Evolutionary conservation across 92 coral and sea anemone genomes (phyloP), one percentile per base, ranked within the genome.

Genomic region (Porites rus): DNA sequence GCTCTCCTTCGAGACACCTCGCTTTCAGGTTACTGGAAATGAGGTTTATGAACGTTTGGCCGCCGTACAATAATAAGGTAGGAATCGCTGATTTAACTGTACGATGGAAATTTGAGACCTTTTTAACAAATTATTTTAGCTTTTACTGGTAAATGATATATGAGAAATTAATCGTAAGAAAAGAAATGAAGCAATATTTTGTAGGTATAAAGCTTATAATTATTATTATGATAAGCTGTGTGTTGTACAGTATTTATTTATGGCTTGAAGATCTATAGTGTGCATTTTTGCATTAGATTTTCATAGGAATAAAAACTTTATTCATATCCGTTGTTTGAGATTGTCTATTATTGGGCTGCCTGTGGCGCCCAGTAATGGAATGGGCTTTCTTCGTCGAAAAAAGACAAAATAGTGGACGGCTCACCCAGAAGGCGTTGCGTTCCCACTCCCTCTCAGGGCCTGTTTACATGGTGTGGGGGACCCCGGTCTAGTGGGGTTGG

Each of bases 161-260:
- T 22, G 16, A 8, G 61, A 56, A 56, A 56, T 56, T 11, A 10
- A 14, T 56, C 11, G 14, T 11, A 56, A 4, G 61, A 56, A 56
- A 56, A 12, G 51, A 67, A 8, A 67, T 67, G 16, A 67, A 25
- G 17, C 16, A 1, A 67, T 24, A 67, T 67, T 67, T 67, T 67
- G 17, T 67, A 38, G 74, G 10, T 6, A 43, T 10, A 70, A 31
- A 19, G 52, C 22, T 21, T 21, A 7, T 79, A 65, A 10, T 24
- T 14, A 10, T 9, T 78, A n/a, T 52, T 2, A 10, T 20, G 20
- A 56, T 56, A 20, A 79, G 51, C 25, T 51, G 85, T 69, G 68
- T 58, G 85, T 16, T 81, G 86, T 81, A 81, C 69, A 81, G 86
- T 81, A 81, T 81, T 81, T 81, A 81, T 81, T 81, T 69, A 69